These are phyloP conservation scores for Apamea epomidion DNA, from an alignment of 2,888 invertebrate genomes.

Conservation along the genomic window DNA sequence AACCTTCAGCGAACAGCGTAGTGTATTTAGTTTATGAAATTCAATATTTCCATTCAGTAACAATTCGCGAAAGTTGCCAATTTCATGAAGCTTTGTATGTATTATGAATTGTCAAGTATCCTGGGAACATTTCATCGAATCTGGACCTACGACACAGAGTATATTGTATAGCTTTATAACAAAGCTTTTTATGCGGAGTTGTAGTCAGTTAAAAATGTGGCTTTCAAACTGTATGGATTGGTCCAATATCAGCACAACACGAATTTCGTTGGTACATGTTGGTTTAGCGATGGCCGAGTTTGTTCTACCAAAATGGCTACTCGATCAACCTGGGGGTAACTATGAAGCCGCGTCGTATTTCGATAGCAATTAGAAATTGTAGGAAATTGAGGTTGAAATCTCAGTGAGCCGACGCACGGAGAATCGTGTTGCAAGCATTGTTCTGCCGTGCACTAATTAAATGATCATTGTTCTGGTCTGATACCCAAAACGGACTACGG, in stretches of 20 bases:
- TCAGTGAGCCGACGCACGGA: constrained; percentile 37
- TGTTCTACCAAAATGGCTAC: constrained; percentile 28
- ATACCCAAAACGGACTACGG: constrained; percentile 6
- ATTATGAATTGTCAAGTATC: constrained; percentile 61
- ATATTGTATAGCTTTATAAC: constrained; percentile 40
- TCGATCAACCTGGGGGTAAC: constrained; percentile 23
- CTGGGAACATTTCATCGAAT: constrained; percentile 51
- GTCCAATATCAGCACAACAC: constrained; percentile 32
- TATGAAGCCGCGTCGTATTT: constrained; percentile 31
- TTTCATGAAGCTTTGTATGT: constrained; percentile 61
- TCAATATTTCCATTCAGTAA: constrained; percentile 66
- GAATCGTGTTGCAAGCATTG: constrained; percentile 24
- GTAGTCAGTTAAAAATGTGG: constrained; percentile 41
- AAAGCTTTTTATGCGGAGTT: constrained; percentile 38
- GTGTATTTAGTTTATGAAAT: constrained; percentile 64
- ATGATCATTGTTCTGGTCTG: constrained; percentile 39
- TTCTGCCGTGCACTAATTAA: constrained; percentile 42
- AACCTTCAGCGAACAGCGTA: constrained; percentile 31
- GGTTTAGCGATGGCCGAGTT: constrained; percentile 14
- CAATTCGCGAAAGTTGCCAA: constrained; percentile 67
- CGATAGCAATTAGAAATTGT: constrained; percentile 33
- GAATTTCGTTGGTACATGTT: constrained; percentile 19
- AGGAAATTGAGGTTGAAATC: constrained; percentile 23
- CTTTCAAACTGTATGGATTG: constrained; percentile 42
- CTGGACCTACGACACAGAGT: constrained; percentile 22